These are phyloP conservation scores for Nanorana parkeri DNA, from an alignment of 2,113 vertebrate genomes.

Conservation along the genomic window DNA sequence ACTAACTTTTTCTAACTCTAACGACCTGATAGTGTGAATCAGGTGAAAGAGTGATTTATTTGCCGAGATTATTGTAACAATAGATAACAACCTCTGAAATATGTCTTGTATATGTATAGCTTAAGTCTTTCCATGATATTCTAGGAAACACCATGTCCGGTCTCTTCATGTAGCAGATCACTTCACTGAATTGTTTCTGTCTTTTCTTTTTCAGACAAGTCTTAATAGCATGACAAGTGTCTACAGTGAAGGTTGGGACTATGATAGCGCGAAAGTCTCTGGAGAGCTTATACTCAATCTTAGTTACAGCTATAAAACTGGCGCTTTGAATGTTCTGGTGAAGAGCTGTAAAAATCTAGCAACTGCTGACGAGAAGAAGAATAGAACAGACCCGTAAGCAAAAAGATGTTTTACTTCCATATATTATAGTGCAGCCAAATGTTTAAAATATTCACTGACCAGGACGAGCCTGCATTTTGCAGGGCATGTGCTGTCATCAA, in stretches of 20 bases:
- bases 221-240: constrained; percentile 95
- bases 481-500: no score
- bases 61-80: no score
- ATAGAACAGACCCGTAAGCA: constrained; percentile 92
- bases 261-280: constrained; percentile 89
- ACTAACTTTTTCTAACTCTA: no score
- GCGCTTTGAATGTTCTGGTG: constrained; percentile 89
- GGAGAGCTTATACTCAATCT: constrained; percentile 92
- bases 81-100: no score
- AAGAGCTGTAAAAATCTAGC: constrained; percentile 93
- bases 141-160: no score
- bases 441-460: no score
- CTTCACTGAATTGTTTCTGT: constrained; percentile 15
- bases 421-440: background rate
- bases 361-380: constrained; percentile 89
- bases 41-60: no score
- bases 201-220: constrained; percentile 81
- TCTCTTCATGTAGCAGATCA: no score
- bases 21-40: no score
- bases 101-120: no score
- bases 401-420: background rate
- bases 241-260: constrained; percentile 96
- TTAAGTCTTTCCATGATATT: no score
- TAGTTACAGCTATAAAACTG: constrained; percentile 95
- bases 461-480: no score